Percentiles rank a stretch among this genome's conserved stretches.
These are phyloP conservation scores for Dinomys branickii DNA, from an alignment of 2,113 vertebrate genomes.

Conservation along the genomic window DNA sequence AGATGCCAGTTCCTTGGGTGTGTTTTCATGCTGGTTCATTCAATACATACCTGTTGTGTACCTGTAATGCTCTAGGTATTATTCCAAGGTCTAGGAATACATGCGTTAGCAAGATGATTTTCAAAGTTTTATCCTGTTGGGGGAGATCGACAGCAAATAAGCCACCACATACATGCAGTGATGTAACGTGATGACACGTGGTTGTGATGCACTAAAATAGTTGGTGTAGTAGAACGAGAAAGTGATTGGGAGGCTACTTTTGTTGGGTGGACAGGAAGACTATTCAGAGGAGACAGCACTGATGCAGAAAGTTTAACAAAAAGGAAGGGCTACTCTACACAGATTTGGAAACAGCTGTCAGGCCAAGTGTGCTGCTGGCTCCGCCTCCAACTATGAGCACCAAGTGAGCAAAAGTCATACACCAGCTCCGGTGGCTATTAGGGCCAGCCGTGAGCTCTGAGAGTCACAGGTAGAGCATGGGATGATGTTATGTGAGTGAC, in stretches of 20 bases:
- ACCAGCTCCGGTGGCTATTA: background rate
- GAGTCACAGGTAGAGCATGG: background rate
- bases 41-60: background rate
- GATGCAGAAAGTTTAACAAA: background rate
- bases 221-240: background rate
- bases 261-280: background rate
- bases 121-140: fast-evolving
- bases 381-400: fast-evolving
- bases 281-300: background rate
- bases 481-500: background rate
- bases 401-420: background rate
- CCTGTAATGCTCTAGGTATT: background rate
- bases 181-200: too few relatives aligned
- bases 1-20: background rate
- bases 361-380: background rate
- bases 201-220: background rate
- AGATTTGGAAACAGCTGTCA: background rate
- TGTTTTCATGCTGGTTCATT: background rate
- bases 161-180: background rate
- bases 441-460: background rate
- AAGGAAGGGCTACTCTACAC: fast-evolving
- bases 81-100: background rate
- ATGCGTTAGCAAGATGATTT: background rate
- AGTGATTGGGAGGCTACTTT: background rate
- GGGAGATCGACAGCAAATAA: background rate